Evolutionary conservation across 1,140 invertebrate genomes (phyloP), one percentile per base, ranked within the genome.

Genomic region (Leptestheria dahalacensis): DNA sequence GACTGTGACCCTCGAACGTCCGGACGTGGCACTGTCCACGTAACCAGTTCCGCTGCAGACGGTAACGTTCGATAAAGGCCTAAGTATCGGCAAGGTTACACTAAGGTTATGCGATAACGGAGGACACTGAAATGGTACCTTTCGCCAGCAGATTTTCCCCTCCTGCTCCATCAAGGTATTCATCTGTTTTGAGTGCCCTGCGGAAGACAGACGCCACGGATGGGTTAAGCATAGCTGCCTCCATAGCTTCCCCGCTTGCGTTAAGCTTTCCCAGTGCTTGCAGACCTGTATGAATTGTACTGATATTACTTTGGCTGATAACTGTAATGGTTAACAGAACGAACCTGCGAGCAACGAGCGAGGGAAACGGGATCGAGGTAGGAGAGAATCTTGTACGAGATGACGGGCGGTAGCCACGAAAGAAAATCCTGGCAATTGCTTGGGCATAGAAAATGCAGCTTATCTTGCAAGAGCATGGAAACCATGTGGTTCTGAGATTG

Each of bases 1-100:
- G 72, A 29, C 70, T 68, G 60, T 75, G 74, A 48, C 74, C 74
- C 67, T 75, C 71, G 69, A 75, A 75, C 25, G 73, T 74, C 33
- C 72, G 62, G 10, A 75, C 72, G 56, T 71, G 70, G 46, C 65
- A 66, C 48, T 58, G 33, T 1, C 64, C 65, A 47, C 59, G 61
- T 18, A 64, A 47, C 68, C 68, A 69, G 61, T 69, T 69, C 24
- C 67, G 23, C 15, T 61, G 59, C 26, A 69, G 57, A 28, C 64
- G 57, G 53, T 59, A 69, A 33, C 68, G 57, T 29, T 69, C 65
- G n/a, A 53, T 53, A 57, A 69, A 69, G 48, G 51, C 62, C 56
- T 63, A 53, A 26, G 56, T 24, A 48, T 23, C 10, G 18, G n/a
- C 55, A 26, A 11, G 25, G 57, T 20, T 18, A 54, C n/a, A n/a